Base-by-base conservation (phyloP, 2,888 invertebrate genomes). In the Conops quadrifasciatus region DNA sequence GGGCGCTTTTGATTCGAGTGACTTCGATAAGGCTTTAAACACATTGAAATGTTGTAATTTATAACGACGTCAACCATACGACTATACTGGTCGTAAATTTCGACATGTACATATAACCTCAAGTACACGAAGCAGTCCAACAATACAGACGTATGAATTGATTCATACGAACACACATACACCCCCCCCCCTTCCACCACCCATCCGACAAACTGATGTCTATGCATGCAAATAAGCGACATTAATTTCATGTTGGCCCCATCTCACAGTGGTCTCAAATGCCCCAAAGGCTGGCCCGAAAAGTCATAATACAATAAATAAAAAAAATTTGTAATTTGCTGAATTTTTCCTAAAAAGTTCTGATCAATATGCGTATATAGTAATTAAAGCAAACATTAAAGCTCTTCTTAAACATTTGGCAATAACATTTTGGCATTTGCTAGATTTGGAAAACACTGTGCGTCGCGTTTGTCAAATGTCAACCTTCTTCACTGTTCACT, bases 11-110 rank as follows among this genome's bases (percentile, higher is more conserved):
- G 66, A 66, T 66, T 66, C 66, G 36, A 30, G 19, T 24, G 45
- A 45, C 60, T 60, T 68, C 49, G 49, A 68, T 68, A 49, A 36
- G 9, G 68, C 43, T 60, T 60, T 43, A 28, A 60, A 59, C 68
- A 60, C 49, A 68, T 68, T 60, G 47, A 68, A 68, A 49, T 47
- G 68, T 28, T 60, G 60, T 59, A 68, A 68, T 68, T 68, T 68
- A 68, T 68, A 60, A 68, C 30, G 60, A 59, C 60, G 60, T 59
- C 68, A 53, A 68, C 49, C 51, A 59, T 59, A 60, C 59, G 60
- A 56, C 19, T 56, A 21, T 21, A 11, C n/a, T 49, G 5, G 24
- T 21, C 19, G 19, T 56, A 36, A 66, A 66, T 66, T 66, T 19
- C 43, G 19, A 19, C 56, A 30, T 36, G 36, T 9, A 36, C 9